Evolutionary conservation across 2,888 invertebrate species (phyloP).

Genomic region (Apodemia duryi): DNA sequence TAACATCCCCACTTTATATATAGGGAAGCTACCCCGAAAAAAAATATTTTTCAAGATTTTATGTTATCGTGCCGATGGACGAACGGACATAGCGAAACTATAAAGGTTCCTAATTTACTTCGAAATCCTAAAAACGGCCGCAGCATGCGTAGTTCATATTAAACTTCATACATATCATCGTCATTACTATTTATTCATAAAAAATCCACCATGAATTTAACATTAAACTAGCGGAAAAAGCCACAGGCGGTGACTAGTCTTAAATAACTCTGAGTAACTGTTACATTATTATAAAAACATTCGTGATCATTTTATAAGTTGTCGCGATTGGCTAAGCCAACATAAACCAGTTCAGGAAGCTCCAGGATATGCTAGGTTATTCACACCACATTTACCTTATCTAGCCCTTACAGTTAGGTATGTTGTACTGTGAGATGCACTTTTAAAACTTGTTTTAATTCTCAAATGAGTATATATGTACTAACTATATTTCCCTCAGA

Average conservation of each 20-base stretch:
- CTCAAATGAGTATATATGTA: neutral
- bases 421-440: neutral
- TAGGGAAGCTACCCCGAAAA: no score
- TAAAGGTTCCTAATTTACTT: no score
- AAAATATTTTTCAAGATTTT: no score
- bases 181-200: no score
- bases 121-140: no score
- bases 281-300: neutral
- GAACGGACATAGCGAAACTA: no score
- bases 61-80: no score
- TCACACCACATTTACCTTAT: constrained; percentile 17
- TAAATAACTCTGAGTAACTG: neutral
- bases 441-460: constrained; percentile 3
- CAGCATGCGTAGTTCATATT: no score
- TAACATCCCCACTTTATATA: no score
- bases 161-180: no score
- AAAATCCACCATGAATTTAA: no score
- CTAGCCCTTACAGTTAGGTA: constrained; percentile 15
- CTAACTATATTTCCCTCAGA: no score
- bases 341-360: constrained; percentile 17
- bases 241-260: neutral
- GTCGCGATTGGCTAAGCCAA: constrained; percentile 3
- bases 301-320: constrained; percentile 3
- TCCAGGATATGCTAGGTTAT: constrained; percentile 20
- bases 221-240: neutral